Conservation (phyloP, 37 sponge, comb jelly and placozoan genomes). For the Geodia barretti region DNA sequence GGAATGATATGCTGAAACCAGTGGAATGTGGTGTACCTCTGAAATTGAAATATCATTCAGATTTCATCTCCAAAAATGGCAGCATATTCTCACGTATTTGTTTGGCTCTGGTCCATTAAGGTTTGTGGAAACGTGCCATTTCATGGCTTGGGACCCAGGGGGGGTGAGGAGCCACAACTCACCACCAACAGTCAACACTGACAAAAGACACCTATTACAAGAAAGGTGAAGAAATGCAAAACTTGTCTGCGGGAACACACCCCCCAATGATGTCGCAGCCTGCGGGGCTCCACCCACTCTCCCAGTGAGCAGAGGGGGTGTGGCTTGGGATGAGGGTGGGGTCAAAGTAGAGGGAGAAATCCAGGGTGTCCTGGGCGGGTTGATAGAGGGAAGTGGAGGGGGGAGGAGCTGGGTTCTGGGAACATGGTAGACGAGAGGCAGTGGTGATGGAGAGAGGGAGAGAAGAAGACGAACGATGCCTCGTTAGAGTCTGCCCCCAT, state of each 20-base stretch:
- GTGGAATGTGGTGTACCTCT: background rate
- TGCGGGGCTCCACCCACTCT: constrained; percentile 30
- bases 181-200: background rate
- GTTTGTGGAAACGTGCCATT: background rate
- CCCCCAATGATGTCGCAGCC: constrained; percentile 32
- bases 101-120: no score
- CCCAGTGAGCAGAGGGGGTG: background rate
- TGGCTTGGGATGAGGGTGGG: background rate
- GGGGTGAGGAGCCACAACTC: background rate
- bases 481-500: constrained; percentile 4
- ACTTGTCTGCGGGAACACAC: background rate
- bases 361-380: background rate
- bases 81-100: background rate
- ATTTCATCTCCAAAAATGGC: background rate
- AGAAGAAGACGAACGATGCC: background rate
- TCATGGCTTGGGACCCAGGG: background rate
- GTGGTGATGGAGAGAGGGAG: background rate
- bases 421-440: background rate
- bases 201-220: background rate
- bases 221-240: background rate
- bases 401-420: background rate
- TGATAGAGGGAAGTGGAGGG: background rate
- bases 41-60: no score
- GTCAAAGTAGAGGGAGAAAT: background rate
- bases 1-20: constrained; percentile 5